Evolutionary conservation across 2,113 vertebrate species (phyloP), one percentile per base, ranked within the genome.

Genomic region (Onychostoma macrolepis): DNA sequence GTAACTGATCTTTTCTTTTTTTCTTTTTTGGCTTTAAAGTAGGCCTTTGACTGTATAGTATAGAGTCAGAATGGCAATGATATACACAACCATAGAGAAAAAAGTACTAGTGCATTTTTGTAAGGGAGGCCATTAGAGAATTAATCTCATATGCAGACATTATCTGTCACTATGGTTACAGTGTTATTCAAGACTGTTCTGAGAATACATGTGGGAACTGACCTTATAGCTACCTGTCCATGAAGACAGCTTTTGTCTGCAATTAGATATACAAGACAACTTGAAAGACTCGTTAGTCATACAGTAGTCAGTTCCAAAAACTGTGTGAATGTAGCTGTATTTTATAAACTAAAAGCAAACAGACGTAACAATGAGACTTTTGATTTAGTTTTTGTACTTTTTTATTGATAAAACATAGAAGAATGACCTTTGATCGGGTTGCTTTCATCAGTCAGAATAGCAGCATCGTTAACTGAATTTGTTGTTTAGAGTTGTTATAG

Each of bases 91-190:
- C 11, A 63, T 63, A 63, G n/a, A 63, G 10, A 63, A 63, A 63
- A 67, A 33, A 67, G 5, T 69, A 24, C n/a, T 74, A 24, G 6
- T 19, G 17, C 0, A 58, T 36, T 58, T 80, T 41, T 80, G 48
- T 53, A 15, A n/a, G 53, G 33, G 1, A 61, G 24, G 33, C 21
- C 11, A 75, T 43, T 11, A 6, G 24, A 75, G 24, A 75, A 43
- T 75, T 15, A 26, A 75, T 45, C 24, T 43, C 38, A 45, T 75
- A 75, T 45, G 21, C 38, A 26, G 38, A 43, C 5, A 6, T 61
- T 53, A 58, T 61, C 78, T 61, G 33, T 80, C 19, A 26, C 50
- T 36, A 61, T 38, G 78, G 78, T 80, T 61, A 80, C 53, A 41
- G 53, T 61, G 50, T 80, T 80, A 78, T 38, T 56, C 53, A 61